phyloP scores from a whole-genome alignment of 2,797 vertebrate species.

The Acrossocheilus wenchowensis region DNA sequence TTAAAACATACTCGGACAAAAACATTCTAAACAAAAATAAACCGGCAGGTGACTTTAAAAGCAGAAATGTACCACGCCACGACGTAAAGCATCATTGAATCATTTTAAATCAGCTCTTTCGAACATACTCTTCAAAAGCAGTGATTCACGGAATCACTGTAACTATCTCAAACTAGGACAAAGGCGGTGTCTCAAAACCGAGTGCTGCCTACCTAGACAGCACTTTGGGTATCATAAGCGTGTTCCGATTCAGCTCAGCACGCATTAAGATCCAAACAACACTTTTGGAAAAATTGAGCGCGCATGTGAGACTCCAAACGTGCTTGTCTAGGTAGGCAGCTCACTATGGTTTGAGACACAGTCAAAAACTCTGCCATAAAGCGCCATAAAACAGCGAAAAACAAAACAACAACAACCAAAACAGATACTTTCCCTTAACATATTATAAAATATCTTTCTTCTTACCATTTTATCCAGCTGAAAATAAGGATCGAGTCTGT shows the following conservation, averaged over 20 bases:
- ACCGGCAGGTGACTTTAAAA: neutral
- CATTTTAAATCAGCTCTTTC: neutral
- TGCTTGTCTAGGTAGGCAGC: neutral
- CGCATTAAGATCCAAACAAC: neutral
- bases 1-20: neutral
- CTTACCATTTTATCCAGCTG: constrained; percentile 44
- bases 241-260: neutral
- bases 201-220: neutral
- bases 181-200: neutral
- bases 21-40: neutral
- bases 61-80: neutral
- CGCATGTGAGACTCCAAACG: neutral
- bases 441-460: neutral
- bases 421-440: neutral
- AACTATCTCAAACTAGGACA: neutral
- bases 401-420: too few relatives aligned
- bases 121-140: neutral
- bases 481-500: neutral
- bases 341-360: neutral
- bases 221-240: neutral
- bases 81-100: neutral
- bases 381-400: neutral
- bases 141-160: neutral
- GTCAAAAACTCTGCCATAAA: neutral
- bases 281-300: neutral